Base-by-base conservation (phyloP, 2,113 vertebrate genomes). In the Gallinago paraguaiae region DNA sequence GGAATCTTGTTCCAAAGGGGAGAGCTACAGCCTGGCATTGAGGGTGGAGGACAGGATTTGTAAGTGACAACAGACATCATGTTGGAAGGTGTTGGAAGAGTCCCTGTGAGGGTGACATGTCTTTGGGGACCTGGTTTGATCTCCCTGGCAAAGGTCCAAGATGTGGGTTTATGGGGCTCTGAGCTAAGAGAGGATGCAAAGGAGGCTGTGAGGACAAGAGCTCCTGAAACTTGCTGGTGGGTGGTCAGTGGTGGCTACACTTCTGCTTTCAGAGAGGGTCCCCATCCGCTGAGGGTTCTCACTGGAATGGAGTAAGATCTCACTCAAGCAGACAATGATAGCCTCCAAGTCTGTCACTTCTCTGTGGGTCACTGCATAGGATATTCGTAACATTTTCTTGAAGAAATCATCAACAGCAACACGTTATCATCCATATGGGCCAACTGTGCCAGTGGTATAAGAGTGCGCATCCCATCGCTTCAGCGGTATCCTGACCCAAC, bases 371-470 rank as follows among this genome's bases (percentile, higher is more conserved):
- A 9, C 53, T 41, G 50, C 70, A 2, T 8, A 28, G 76, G 53
- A 53, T 5, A 17, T 18, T 7, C 4, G 2, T 72, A 68, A 57
- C 23, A 7, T 37, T n/a, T 75, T 25, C 17, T 19, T 41, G 14
- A 30, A 53, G 53, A 69, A 57, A 24, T 25, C 18, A n/a, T 15
- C 53, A 15, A 8, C 19, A 80, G 8, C 64, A 7, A 9, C 39
- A 3, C 0, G 0, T 19, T 17, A 0, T 31, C 57, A 1, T 23
- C 17, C 24, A 24, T 2, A 7, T 0, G 20, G 51, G 8, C 14
- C 88, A 59, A 2, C 61, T 35, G 2, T 6, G 41, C 13, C 78
- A 37, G 61, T 5, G 60, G 6, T 2, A 7, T 0, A 9, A 27
- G 51, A 30, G 7, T 1, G 7, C 39, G 4, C 30, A 13, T 5